Evolutionary conservation across 2,888 invertebrate genomes (phyloP).

Genomic region (Heliconius ismenius): DNA sequence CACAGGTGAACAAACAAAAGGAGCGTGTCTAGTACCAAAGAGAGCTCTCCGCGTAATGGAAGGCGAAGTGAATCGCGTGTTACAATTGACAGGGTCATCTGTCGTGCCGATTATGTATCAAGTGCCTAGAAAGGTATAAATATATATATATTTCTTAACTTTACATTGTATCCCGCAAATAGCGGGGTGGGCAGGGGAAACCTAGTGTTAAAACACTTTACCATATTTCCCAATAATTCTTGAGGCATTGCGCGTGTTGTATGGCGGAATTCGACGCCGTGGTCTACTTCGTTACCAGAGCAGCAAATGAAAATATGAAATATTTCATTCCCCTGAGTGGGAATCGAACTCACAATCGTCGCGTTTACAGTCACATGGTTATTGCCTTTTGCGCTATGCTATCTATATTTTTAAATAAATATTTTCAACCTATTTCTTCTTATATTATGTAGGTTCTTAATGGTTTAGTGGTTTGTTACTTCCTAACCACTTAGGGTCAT

Average conservation of each 20-base stretch:
- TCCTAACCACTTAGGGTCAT: slow-evolving; percentile 13
- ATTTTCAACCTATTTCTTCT: neutral
- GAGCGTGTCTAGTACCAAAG: slow-evolving; percentile 95
- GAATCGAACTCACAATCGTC: neutral
- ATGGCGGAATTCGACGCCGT: too few relatives aligned
- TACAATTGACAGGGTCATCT: slow-evolving; percentile 92
- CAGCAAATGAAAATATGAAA: too few relatives aligned
- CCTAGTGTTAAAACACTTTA: neutral
- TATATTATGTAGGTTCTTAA: neutral
- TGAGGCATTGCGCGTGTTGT: too few relatives aligned
- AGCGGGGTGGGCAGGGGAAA: too few relatives aligned
- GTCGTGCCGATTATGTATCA: slow-evolving; percentile 97
- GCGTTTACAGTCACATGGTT: neutral
- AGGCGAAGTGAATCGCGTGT: slow-evolving; percentile 95
- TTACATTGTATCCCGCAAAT: neutral
- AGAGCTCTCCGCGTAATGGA: slow-evolving; percentile 97
- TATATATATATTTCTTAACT: neutral
- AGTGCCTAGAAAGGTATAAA: slow-evolving; percentile 91
- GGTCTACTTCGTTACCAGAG: too few relatives aligned
- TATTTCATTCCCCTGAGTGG: too few relatives aligned
- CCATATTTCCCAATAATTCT: too few relatives aligned
- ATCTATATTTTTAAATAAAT: neutral
- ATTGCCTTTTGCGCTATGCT: neutral
- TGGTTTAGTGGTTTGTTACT: slow-evolving; percentile 7
- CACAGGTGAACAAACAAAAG: slow-evolving; percentile 95